These are phyloP conservation scores for Ophion slaviceki DNA, from an alignment of 2,888 invertebrate species.

Conservation along the genomic window DNA sequence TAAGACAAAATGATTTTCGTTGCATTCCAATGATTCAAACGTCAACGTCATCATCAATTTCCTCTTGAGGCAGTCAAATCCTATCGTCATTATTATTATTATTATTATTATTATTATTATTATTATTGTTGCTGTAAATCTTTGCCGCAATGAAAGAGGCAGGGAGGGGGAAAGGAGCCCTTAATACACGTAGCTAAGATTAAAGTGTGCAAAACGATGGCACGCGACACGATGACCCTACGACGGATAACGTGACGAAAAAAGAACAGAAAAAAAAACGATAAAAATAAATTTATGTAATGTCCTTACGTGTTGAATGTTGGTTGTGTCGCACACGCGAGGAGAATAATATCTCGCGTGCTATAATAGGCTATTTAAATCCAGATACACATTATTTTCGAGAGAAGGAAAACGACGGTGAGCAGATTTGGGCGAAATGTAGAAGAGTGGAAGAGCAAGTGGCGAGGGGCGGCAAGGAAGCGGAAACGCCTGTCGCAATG, in stretches of 20 bases:
- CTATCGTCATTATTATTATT: neutral
- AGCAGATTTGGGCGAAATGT: neutral
- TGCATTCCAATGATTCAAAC: too few relatives aligned
- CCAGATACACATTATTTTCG: conserved; percentile 20
- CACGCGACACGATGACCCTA: conserved; percentile 25
- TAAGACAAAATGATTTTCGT: too few relatives aligned
- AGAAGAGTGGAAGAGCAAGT: too few relatives aligned
- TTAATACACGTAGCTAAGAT: conserved; percentile 54
- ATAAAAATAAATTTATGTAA: conserved; percentile 74
- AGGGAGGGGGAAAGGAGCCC: conserved; percentile 54
- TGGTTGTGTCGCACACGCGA: conserved; percentile 71
- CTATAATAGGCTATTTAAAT: conserved; percentile 36
- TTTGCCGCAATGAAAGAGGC: conserved; percentile 29
- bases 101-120: conserved; percentile 22
- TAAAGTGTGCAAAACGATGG: conserved; percentile 17
- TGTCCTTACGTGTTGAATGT: conserved; percentile 77
- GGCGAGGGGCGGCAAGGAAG: too few relatives aligned
- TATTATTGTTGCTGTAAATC: conserved; percentile 30
- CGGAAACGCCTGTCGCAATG: too few relatives aligned
- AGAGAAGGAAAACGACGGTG: conserved; percentile 22
- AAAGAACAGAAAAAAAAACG: conserved; percentile 48
- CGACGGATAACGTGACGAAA: neutral
- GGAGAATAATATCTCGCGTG: conserved; percentile 48
- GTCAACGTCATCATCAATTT: neutral
- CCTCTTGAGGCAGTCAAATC: neutral